Conservation (phyloP, 2,797 vertebrate species). For the Melanotaenia parkinsoni region DNA sequence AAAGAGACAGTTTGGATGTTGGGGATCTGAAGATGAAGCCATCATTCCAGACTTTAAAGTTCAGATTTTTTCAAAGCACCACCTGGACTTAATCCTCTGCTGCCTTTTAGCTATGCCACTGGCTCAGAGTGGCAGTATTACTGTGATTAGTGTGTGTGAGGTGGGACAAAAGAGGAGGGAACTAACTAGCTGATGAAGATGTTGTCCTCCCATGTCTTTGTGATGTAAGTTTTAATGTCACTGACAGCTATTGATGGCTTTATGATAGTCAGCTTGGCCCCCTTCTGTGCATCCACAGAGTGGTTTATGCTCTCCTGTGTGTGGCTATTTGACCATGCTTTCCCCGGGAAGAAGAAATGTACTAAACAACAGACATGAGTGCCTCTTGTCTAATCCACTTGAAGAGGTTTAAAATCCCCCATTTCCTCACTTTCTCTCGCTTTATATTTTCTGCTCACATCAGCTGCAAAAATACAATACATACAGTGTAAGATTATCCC, state of each 20-base stretch:
- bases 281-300: constrained; percentile 41
- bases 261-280: background rate
- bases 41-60: background rate
- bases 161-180: constrained; percentile 14
- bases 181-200: constrained; percentile 70
- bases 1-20: background rate
- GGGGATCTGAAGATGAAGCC: background rate
- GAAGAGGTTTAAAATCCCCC: constrained; percentile 23
- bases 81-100: background rate
- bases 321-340: constrained; percentile 50
- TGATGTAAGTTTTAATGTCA: constrained; percentile 50
- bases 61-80: background rate
- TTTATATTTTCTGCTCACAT: background rate
- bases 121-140: constrained; percentile 9
- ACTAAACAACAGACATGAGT: constrained; percentile 24
- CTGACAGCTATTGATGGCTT: constrained; percentile 76
- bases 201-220: constrained; percentile 63
- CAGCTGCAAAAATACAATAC: background rate
- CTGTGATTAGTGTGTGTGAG: constrained; percentile 27
- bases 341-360: constrained; percentile 21
- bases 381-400: constrained; percentile 65
- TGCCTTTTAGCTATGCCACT: background rate
- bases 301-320: constrained; percentile 42
- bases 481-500: background rate
- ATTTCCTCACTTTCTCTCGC: constrained; percentile 6